These are phyloP conservation scores for Acrossocheilus fasciatus DNA, from an alignment of 2,797 vertebrate genomes.

Conservation along the genomic window DNA sequence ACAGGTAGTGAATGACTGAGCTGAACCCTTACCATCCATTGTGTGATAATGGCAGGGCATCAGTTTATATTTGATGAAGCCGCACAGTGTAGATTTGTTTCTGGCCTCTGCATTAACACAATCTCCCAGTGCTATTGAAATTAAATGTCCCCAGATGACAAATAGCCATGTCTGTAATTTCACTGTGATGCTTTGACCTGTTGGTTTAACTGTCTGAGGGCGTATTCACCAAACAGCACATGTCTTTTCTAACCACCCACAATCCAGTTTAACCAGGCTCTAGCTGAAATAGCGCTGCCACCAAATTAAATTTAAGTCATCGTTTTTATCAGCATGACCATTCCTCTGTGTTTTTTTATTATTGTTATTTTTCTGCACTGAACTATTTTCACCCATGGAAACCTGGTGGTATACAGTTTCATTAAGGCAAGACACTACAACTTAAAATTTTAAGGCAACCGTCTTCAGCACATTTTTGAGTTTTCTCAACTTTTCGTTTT, in stretches of 20 bases:
- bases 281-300: neutral
- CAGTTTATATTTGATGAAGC: constrained; percentile 74
- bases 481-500: no score
- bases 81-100: constrained; percentile 72
- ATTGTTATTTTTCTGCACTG: neutral
- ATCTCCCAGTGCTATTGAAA: constrained; percentile 59
- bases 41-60: constrained; percentile 73
- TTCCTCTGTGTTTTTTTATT: neutral
- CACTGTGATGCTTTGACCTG: constrained; percentile 19
- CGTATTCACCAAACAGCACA: neutral
- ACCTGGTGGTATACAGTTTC: neutral
- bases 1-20: constrained; percentile 65
- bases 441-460: no score
- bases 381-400: neutral
- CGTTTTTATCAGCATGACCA: neutral
- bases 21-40: constrained; percentile 62
- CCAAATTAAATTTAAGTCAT: neutral
- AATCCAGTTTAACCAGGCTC: neutral
- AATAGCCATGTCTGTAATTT: constrained; percentile 35
- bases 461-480: no score
- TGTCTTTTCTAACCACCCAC: neutral
- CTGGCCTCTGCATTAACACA: constrained; percentile 57
- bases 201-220: constrained; percentile 39
- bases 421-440: neutral
- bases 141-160: constrained; percentile 65